These are phyloP conservation scores for Scophthalmus maximus DNA, from an alignment of 2,113 vertebrate species.

Conservation along the genomic window DNA sequence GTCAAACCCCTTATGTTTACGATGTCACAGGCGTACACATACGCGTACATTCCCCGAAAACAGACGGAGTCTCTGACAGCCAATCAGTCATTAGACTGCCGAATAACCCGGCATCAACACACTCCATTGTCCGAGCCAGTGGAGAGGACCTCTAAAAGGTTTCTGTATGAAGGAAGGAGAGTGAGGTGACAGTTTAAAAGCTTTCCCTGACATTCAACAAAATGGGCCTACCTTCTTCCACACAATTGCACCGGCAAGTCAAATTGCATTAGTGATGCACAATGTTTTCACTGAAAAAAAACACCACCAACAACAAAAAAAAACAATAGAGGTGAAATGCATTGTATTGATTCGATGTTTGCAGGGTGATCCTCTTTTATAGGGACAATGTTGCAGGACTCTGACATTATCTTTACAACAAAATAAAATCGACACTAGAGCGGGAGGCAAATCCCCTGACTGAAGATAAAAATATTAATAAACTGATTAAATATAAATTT, in stretches of 20 bases:
- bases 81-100: constrained; percentile 43
- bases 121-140: constrained; percentile 63
- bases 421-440: constrained; percentile 42
- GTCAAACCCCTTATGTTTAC: constrained; percentile 31
- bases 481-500: constrained; percentile 42
- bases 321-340: constrained; percentile 67
- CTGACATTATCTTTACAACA: constrained; percentile 66
- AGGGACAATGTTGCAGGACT: constrained; percentile 31
- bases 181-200: constrained; percentile 86
- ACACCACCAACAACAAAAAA: too few species aligned
- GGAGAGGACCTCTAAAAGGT: constrained; percentile 77
- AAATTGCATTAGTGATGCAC: constrained; percentile 84
- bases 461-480: constrained; percentile 24
- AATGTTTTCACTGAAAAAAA: constrained; percentile 62
- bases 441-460: constrained; percentile 9
- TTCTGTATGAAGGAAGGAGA: constrained; percentile 71
- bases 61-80: constrained; percentile 24
- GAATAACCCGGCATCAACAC: constrained; percentile 50
- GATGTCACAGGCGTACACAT: constrained; percentile 8
- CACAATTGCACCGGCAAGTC: constrained; percentile 81
- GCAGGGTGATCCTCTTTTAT: constrained; percentile 46
- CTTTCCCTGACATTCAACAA: constrained; percentile 73
- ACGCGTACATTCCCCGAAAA: constrained; percentile 14
- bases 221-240: constrained; percentile 79
- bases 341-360: constrained; percentile 60